Percentiles rank a stretch among this genome's conserved stretches.
These are phyloP conservation scores for Corvus cornix DNA, from an alignment of 2,113 vertebrate species.

Conservation along the genomic window DNA sequence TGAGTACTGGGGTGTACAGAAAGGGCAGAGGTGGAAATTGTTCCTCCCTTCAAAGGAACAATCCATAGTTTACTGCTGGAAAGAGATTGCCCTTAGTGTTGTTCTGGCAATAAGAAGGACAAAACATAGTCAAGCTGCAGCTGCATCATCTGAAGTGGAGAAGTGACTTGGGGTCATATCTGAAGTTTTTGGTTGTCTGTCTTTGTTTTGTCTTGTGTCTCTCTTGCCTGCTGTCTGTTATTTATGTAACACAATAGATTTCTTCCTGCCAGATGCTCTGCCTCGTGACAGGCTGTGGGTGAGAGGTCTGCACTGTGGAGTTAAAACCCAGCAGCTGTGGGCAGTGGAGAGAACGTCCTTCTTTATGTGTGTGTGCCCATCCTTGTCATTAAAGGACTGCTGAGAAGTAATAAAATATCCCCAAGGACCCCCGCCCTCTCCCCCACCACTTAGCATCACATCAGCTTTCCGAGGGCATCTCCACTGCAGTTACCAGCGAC, in stretches of 20 bases:
- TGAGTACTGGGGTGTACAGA: constrained; percentile 55
- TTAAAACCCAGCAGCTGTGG: constrained; percentile 16
- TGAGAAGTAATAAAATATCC: neutral
- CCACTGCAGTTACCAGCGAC: neutral
- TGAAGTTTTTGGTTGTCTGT: constrained; percentile 33
- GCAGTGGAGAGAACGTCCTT: neutral
- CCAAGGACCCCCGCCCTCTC: neutral
- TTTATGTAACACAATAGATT: constrained; percentile 47
- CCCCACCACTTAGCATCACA: neutral
- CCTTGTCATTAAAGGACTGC: neutral
- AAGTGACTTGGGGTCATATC: constrained; percentile 33
- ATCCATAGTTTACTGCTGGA: neutral
- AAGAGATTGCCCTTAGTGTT: neutral
- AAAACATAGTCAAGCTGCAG: neutral
- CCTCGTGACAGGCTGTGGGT: constrained; percentile 37
- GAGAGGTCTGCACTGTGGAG: constrained; percentile 31
- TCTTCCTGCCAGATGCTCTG: constrained; percentile 16
- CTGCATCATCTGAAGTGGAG: neutral
- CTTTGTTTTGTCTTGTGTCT: constrained; percentile 51
- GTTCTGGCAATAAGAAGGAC: neutral
- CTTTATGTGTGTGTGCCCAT: neutral
- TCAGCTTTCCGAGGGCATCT: constrained; percentile 14
- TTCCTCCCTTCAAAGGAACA: neutral
- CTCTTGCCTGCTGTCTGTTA: constrained; percentile 3
- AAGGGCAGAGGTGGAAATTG: neutral